Percentiles rank a stretch among this genome's conserved stretches.
Evolutionary conservation across 2,797 vertebrate genomes (phyloP).

Genomic region (Luscinia luscinia): DNA sequence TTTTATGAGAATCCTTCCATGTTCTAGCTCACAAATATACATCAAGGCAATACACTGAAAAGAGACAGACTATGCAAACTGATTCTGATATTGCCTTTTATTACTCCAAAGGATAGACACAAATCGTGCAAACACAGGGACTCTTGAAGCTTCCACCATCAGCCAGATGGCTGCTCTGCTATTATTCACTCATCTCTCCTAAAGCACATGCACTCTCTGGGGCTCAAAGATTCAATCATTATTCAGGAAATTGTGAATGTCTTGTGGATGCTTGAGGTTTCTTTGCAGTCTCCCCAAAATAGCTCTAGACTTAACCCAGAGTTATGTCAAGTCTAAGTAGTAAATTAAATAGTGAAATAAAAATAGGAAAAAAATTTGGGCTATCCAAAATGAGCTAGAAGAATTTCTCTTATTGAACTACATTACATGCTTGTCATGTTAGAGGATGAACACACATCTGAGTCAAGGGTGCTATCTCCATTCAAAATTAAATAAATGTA

Average conservation of each 20-base stretch:
- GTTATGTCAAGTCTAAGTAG: background rate
- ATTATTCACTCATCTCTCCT: conserved; percentile 19
- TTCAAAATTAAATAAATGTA: background rate
- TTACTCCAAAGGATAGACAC: background rate
- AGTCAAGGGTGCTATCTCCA: background rate
- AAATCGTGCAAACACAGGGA: background rate
- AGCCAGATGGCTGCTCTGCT: conserved; percentile 21
- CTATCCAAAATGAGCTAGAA: background rate
- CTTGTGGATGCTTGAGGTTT: background rate
- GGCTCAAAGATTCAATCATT: background rate
- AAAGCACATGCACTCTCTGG: background rate
- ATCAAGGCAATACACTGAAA: conserved; percentile 6
- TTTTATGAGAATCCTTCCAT: conserved; percentile 41
- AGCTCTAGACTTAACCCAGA: background rate
- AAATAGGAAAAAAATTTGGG: background rate
- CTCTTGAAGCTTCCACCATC: conserved; percentile 22
- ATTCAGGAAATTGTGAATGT: background rate
- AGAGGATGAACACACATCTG: background rate
- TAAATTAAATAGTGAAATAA: background rate
- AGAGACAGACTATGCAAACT: conserved; percentile 8
- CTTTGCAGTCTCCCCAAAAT: background rate
- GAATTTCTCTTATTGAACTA: background rate
- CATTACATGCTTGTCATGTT: background rate
- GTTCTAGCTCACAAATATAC: background rate
- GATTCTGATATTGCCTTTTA: conserved; percentile 19